These are phyloP conservation scores for Scartelaos histophorus DNA, from an alignment of 2,113 vertebrate species.

Conservation along the genomic window DNA sequence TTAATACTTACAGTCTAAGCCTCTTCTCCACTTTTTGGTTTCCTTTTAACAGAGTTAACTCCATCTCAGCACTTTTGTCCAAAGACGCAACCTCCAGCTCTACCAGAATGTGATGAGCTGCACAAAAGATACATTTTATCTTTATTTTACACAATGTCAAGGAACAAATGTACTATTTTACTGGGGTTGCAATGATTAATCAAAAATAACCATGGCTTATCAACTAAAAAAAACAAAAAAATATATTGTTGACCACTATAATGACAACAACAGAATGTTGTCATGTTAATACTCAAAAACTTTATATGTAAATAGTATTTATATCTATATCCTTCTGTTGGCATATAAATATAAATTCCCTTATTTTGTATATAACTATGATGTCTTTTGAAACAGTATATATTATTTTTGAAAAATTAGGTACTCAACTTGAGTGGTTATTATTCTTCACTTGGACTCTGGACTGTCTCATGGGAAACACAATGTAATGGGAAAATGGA, in stretches of 20 bases:
- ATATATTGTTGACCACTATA: not conserved
- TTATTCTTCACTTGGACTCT: not conserved
- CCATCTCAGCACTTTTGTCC: constrained; percentile 66
- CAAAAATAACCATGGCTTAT: not conserved
- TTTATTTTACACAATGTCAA: not conserved
- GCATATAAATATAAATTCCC: too few relatives aligned
- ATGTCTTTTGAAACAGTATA: too few relatives aligned
- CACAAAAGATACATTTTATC: not conserved
- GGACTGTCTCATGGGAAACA: not conserved
- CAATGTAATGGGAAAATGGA: not conserved
- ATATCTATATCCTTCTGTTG: too few relatives aligned
- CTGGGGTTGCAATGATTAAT: too few relatives aligned
- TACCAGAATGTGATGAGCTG: constrained; percentile 78
- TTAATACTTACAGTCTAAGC: constrained; percentile 69
- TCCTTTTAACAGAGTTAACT: constrained; percentile 63
- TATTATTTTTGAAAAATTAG: not conserved
- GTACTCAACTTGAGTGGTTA: not conserved
- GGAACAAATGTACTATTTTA: not conserved
- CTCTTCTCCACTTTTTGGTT: constrained; percentile 39
- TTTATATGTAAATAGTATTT: too few relatives aligned
- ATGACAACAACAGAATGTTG: too few relatives aligned
- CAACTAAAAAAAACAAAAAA: not conserved
- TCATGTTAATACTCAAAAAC: too few relatives aligned
- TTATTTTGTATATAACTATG: too few relatives aligned
- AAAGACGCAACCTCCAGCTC: constrained; percentile 63